A percentile compares a stretch with the other conserved stretches of the same genome.
Conservation (phyloP, 2,113 vertebrate genomes). For the Actenoides lindsayi region DNA sequence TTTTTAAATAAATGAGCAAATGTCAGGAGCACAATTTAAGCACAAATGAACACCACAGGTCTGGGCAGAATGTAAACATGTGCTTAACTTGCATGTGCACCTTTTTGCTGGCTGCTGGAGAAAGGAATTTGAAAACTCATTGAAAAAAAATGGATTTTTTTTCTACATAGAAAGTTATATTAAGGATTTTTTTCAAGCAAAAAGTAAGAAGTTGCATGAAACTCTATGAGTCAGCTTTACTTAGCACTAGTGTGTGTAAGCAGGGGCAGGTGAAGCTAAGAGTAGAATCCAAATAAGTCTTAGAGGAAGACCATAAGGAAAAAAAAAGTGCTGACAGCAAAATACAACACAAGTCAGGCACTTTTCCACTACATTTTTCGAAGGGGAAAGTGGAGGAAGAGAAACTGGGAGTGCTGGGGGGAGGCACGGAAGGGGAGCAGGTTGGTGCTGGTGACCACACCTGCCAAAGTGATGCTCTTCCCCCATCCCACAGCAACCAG, state of each 20-base stretch:
- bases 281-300: not conserved
- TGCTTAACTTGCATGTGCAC: not conserved
- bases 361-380: not conserved
- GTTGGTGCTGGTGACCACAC: accelerated
- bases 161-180: too few relatives aligned
- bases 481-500: not conserved
- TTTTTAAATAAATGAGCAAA: not conserved
- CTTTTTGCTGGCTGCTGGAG: not conserved
- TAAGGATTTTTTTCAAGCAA: too few relatives aligned
- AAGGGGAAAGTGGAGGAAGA: not conserved
- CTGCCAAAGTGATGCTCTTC: not conserved
- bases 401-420: not conserved
- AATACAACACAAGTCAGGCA: not conserved
- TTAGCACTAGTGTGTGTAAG: not conserved
- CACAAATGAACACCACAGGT: not conserved
- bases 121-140: not conserved
- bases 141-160: not conserved
- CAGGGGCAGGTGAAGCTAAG: not conserved
- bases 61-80: not conserved
- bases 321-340: not conserved
- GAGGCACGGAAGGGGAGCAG: not conserved
- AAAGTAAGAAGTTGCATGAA: not conserved
- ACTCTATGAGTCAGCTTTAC: not conserved
- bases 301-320: not conserved
- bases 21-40: not conserved